Evolutionary conservation across 2,888 invertebrate genomes (phyloP).

Genomic region (Andrena minutula): DNA sequence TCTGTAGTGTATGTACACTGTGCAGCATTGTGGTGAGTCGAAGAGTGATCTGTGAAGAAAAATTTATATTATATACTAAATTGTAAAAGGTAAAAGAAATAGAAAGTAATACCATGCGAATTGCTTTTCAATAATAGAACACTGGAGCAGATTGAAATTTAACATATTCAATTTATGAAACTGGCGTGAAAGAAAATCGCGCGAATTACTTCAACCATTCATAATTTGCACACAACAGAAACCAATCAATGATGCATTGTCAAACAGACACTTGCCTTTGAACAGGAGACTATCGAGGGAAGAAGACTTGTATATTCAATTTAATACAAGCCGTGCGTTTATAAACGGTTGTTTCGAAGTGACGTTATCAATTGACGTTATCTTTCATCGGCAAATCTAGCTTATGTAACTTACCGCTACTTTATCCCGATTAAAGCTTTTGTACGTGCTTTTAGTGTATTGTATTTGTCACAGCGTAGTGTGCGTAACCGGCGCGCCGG

Average conservation of each 20-base stretch:
- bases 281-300: conserved; percentile 9
- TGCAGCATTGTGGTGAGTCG: conserved; percentile 35
- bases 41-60: conserved; percentile 31
- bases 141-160: neutral
- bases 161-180: neutral
- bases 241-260: neutral
- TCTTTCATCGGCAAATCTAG: conserved; percentile 43
- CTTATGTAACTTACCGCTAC: conserved; percentile 61
- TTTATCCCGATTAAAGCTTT: conserved; percentile 40
- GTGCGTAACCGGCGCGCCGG: conserved; percentile 49
- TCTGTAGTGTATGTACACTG: conserved; percentile 31
- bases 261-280: conserved; percentile 35
- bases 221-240: conserved; percentile 4
- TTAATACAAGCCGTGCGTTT: neutral
- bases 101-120: neutral
- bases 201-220: neutral
- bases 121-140: neutral
- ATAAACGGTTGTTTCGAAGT: conserved; percentile 23
- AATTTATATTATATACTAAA: neutral
- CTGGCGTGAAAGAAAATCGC: neutral
- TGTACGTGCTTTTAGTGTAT: conserved; percentile 12
- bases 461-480: conserved; percentile 20
- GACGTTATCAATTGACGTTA: conserved; percentile 50
- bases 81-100: conserved; percentile 5
- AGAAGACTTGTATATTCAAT: conserved; percentile 7